Percentiles rank a stretch among this genome's conserved stretches.
Conservation (phyloP, 1,140 invertebrate species). For the Euglossa dilemma region DNA sequence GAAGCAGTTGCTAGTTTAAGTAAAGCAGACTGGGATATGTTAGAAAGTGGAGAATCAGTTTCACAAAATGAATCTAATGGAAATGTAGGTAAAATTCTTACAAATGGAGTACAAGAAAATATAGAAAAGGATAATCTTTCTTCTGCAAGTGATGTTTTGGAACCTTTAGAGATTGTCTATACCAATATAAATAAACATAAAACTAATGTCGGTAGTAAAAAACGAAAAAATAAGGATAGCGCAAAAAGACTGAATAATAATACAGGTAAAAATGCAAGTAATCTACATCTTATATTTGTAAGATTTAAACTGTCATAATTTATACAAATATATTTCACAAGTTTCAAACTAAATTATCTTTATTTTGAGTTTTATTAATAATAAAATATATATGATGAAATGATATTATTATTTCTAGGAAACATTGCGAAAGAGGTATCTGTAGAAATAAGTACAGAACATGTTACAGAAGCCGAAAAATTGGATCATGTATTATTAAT, state of each 20-base stretch:
- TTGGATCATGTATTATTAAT: slow-evolving; percentile 39
- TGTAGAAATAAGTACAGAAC: not conserved
- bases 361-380: not conserved
- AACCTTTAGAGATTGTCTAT: slow-evolving; percentile 61
- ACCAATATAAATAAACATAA: slow-evolving; percentile 53
- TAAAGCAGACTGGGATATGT: slow-evolving; percentile 64
- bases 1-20: slow-evolving; percentile 59
- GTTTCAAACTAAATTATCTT: not conserved
- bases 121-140: not conserved
- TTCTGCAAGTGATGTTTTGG: slow-evolving; percentile 23
- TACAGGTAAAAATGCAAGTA: slow-evolving; percentile 22
- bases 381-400: not conserved
- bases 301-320: not conserved
- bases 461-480: not conserved
- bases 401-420: not conserved
- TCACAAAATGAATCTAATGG: not conserved
- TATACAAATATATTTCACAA: not conserved
- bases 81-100: not conserved
- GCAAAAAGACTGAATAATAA: not conserved
- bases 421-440: not conserved
- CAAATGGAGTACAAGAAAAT: not conserved
- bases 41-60: slow-evolving; percentile 19
- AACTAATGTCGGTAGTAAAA: slow-evolving; percentile 42
- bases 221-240: slow-evolving; percentile 26
- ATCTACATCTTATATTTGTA: not conserved